A percentile compares a stretch with the other conserved stretches of the same genome.
Conservation (phyloP, 2,113 vertebrate genomes). For the Gopherus evgoodei region DNA sequence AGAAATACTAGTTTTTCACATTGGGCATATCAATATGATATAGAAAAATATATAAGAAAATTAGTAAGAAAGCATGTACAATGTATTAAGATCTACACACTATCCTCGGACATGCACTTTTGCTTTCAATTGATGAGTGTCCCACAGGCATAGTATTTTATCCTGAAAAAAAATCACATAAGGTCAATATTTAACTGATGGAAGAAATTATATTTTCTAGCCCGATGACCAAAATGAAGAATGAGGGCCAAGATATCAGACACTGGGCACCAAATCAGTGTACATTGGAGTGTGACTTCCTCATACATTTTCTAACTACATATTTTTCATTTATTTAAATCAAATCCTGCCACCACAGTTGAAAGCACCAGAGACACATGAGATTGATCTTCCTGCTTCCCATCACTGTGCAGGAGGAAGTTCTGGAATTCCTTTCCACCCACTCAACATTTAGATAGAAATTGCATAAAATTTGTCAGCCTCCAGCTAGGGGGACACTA, state of each 20-base stretch:
- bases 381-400: neutral
- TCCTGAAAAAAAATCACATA: neutral
- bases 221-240: no score
- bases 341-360: neutral
- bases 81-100: neutral
- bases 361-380: neutral
- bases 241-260: neutral
- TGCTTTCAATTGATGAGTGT: neutral
- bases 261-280: neutral
- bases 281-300: neutral
- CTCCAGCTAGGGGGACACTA: neutral
- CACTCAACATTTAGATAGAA: neutral
- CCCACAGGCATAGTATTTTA: neutral
- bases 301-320: neutral
- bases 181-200: neutral
- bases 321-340: neutral
- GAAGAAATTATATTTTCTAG: neutral
- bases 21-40: neutral
- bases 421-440: neutral
- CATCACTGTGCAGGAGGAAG: neutral
- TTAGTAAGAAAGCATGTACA: neutral
- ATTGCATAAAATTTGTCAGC: neutral
- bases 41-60: neutral
- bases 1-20: neutral
- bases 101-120: conserved; percentile 26